These are phyloP conservation scores for Drosophila formosana DNA, from an alignment of 2,888 invertebrate species.

Conservation along the genomic window DNA sequence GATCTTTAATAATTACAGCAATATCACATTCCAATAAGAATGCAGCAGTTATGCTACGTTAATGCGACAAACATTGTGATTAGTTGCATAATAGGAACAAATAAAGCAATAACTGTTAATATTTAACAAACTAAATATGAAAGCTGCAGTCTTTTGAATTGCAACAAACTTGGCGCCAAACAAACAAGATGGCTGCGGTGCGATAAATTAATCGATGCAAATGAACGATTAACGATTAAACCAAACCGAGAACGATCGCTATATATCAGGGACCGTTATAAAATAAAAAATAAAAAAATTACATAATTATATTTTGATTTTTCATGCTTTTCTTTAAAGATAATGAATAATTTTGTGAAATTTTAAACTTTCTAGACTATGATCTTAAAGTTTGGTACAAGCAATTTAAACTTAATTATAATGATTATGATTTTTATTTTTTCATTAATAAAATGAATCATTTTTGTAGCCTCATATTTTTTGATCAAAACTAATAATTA, in stretches of 20 bases:
- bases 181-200: background rate
- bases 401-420: too few species aligned
- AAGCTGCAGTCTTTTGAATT: background rate
- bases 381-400: too few species aligned
- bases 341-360: too few species aligned
- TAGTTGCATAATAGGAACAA: background rate
- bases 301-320: too few species aligned
- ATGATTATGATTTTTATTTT: too few species aligned
- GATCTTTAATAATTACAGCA: background rate
- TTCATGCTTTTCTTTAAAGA: too few species aligned
- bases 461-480: too few species aligned
- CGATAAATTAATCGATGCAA: constrained; percentile 3
- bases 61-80: background rate
- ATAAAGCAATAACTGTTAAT: background rate
- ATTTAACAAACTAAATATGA: background rate
- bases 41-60: constrained; percentile 1
- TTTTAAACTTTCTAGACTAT: too few species aligned
- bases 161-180: background rate
- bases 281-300: too few species aligned
- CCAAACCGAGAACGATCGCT: background rate
- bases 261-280: too few species aligned
- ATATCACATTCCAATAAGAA: constrained; percentile 26
- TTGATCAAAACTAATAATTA: too few species aligned
- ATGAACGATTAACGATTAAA: constrained; percentile 1
- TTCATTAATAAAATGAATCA: too few species aligned